Base-by-base conservation (phyloP, 2,888 invertebrate species). In the Brachynemurus nebulosus region DNA sequence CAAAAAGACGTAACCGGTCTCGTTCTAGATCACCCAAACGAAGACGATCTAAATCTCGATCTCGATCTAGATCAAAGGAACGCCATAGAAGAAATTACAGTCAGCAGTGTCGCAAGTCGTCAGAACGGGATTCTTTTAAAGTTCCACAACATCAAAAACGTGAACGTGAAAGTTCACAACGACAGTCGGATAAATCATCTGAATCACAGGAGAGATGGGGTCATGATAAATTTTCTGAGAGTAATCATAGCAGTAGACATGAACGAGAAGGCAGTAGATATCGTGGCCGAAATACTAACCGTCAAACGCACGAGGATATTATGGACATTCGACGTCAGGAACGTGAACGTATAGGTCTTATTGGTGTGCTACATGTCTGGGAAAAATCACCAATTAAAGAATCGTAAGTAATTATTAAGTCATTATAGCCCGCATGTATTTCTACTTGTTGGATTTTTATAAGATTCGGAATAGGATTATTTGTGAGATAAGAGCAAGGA, bases 321-420 rank as follows among this genome's bases (percentile, higher is more conserved):
- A 69, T 82, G 64, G 84, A 83, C 54, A 72, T 76, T 0, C 64
- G 86, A 45, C 65, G 86, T 45, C 73, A 75, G 52, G 79, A 86
- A 55, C 66, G 88, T 38, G 86, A 88, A 57, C 66, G 74, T 48
- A 80, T 88, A 36, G 85, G 86, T 2, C 68, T 75, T 52, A 65
- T 76, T 47, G 83, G 84, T 7, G 74, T 78, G 16, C 66, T 74
- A 2, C 69, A 74, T 47, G 68, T 85, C 40, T 88, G 88, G 88
- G 79, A 77, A 20, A 78, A 77, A 59, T 85, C 85, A 2, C 88
- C 88, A 1, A 56, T 69, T 0, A 71, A 72, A 51, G 72, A 76
- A 50, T 76, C 79, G 76, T 82, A 65, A 68, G 76, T 69, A 17
- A 21, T 44, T 12, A n/a, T 27, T 27, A n/a, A 27, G 11, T 30